These are phyloP conservation scores for Sycon ciliatum DNA, from an alignment of 37 sponge, comb jelly and placozoan species.

Conservation along the genomic window DNA sequence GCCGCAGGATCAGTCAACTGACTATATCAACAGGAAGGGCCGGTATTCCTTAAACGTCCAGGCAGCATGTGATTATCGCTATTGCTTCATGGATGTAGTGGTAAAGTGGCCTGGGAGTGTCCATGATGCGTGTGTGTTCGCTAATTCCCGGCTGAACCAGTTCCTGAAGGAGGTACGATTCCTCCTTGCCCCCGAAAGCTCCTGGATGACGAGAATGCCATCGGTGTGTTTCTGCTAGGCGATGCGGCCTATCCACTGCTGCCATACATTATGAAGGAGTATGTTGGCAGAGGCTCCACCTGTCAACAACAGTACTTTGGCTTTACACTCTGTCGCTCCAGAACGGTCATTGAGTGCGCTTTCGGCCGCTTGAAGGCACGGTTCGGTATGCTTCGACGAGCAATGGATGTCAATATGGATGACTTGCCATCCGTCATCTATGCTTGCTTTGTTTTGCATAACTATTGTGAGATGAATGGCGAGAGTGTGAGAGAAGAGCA, in stretches of 20 bases:
- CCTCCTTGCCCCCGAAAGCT: slow-evolving; percentile 5
- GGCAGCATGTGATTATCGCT: slow-evolving; percentile 25
- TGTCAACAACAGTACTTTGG: slow-evolving; percentile 36
- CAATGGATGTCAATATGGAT: background rate
- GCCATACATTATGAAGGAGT: slow-evolving; percentile 35
- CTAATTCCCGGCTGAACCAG: too few species aligned
- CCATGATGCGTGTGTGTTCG: slow-evolving; percentile 17
- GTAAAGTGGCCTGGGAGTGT: slow-evolving; percentile 12
- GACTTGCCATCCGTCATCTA: too few species aligned
- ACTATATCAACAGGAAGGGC: slow-evolving; percentile 33
- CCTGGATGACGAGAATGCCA: slow-evolving; percentile 26
- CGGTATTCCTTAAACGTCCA: slow-evolving; percentile 26
- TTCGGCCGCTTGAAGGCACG: slow-evolving; percentile 34
- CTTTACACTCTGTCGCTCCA: slow-evolving; percentile 16
- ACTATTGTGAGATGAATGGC: slow-evolving; percentile 28
- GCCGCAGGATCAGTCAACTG: slow-evolving; percentile 16
- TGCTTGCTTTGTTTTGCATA: slow-evolving; percentile 34
- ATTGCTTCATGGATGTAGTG: slow-evolving; percentile 32
- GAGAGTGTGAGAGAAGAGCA: slow-evolving; percentile 17
- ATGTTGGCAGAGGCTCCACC: slow-evolving; percentile 21
- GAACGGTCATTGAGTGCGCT: slow-evolving; percentile 34
- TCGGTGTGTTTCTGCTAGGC: too few species aligned
- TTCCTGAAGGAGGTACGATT: slow-evolving; percentile 5
- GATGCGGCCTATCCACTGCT: background rate
- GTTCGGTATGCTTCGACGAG: slow-evolving; percentile 11